Conservation (phyloP, 1,140 invertebrate genomes). For the Brachionus manjavacas region DNA sequence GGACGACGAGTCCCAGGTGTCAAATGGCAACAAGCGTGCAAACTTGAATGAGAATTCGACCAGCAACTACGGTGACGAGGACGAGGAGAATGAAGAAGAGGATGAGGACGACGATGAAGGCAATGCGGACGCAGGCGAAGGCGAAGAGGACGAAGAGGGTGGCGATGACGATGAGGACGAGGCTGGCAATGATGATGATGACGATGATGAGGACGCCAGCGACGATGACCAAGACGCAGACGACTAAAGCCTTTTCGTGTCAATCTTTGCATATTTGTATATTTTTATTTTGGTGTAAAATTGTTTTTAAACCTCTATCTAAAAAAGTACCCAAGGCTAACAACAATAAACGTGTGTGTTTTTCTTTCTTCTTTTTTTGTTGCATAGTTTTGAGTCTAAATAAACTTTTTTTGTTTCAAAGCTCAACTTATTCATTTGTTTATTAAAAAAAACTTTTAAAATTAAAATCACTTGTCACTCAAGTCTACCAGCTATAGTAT, state of each 20-base stretch:
- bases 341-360: background rate
- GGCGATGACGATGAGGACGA: constrained; percentile 26
- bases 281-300: background rate
- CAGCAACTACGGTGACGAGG: constrained; percentile 20
- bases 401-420: background rate
- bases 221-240: constrained; percentile 31
- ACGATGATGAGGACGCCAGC: background rate
- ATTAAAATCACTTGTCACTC: background rate
- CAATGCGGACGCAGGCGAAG: background rate
- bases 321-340: background rate
- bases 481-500: background rate
- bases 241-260: background rate
- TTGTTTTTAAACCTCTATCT: background rate
- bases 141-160: constrained; percentile 26
- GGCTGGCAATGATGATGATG: constrained; percentile 28
- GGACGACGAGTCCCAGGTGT: background rate
- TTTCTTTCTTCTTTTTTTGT: background rate
- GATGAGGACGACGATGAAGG: constrained; percentile 30
- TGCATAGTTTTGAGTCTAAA: background rate
- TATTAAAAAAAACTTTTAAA: background rate
- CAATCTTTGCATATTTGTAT: background rate
- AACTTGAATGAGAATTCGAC: constrained; percentile 1
- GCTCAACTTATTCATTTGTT: background rate
- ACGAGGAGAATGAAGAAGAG: constrained; percentile 38
- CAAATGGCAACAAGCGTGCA: background rate